These are phyloP conservation scores for Chymomyza fuscimana DNA, from an alignment of 2,888 invertebrate species.

Conservation along the genomic window DNA sequence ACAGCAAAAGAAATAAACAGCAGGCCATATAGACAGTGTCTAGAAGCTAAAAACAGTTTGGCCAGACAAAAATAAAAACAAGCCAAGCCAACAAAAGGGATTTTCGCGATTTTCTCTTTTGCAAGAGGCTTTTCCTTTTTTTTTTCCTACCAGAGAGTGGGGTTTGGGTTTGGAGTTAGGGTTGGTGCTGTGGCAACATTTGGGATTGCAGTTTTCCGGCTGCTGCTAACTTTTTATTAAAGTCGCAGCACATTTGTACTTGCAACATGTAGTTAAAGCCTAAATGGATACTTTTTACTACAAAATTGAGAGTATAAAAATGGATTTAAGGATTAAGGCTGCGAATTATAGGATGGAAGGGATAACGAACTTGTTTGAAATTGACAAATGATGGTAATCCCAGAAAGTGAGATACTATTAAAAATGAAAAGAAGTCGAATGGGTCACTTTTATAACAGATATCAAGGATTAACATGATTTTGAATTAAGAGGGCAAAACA, in stretches of 20 bases:
- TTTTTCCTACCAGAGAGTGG: neutral
- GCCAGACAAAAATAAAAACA: slow-evolving; percentile 68
- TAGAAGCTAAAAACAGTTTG: slow-evolving; percentile 30
- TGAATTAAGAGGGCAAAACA: too few species aligned
- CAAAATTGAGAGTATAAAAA: neutral
- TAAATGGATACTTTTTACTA: neutral
- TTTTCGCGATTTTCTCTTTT: slow-evolving; percentile 58
- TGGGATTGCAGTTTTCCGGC: slow-evolving; percentile 64
- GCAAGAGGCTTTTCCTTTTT: slow-evolving; percentile 12
- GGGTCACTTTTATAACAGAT: too few species aligned
- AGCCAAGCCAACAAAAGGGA: slow-evolving; percentile 49
- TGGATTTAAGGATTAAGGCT: neutral
- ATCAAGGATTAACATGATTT: too few species aligned
- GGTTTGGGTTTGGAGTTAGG: slow-evolving; percentile 8
- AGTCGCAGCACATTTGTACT: slow-evolving; percentile 37
- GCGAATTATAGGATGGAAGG: neutral
- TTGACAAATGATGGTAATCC: neutral
- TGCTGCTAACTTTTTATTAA: slow-evolving; percentile 57
- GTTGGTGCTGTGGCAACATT: too few species aligned
- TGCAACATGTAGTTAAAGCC: slow-evolving; percentile 33
- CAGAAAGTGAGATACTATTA: too few species aligned
- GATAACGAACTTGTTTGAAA: neutral
- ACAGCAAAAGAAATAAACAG: slow-evolving; percentile 52
- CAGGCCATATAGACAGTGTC: slow-evolving; percentile 54
- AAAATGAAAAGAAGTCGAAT: too few species aligned